These are phyloP conservation scores for Lates calcarifer DNA, from an alignment of 2,113 vertebrate genomes.

Conservation along the genomic window DNA sequence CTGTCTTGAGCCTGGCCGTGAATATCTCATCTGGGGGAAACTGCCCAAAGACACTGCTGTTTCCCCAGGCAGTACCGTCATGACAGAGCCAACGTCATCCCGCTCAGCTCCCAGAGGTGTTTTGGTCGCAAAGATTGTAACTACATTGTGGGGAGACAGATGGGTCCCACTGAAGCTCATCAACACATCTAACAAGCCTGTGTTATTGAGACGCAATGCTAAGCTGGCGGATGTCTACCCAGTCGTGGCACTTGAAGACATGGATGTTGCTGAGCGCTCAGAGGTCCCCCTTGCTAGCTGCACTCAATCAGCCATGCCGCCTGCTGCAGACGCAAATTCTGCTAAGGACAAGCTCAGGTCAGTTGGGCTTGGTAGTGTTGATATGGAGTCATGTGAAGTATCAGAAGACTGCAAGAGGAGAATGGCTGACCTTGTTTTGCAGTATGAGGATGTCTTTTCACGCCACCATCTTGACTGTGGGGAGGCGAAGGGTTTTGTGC, in stretches of 20 bases:
- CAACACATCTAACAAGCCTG: conserved; percentile 1
- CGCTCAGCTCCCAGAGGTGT: conserved; percentile 21
- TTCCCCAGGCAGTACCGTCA: conserved; percentile 26
- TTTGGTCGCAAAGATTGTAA: conserved; percentile 20
- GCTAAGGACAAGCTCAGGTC: not conserved
- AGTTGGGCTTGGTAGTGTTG: not conserved
- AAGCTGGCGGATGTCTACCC: conserved; percentile 33
- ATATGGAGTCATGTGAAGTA: conserved; percentile 19
- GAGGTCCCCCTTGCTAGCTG: not conserved
- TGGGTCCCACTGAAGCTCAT: conserved; percentile 30
- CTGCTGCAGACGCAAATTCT: not conserved
- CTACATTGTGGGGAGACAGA: conserved; percentile 5
- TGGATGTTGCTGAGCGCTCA: not conserved
- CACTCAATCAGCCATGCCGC: no score
- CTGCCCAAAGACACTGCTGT: conserved; percentile 11
- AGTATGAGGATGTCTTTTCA: conserved; percentile 16
- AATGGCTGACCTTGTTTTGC: conserved; percentile 14
- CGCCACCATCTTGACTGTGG: not conserved
- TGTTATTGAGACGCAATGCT: not conserved
- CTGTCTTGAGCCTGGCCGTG: conserved; percentile 17
- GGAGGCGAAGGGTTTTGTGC: conserved; percentile 15
- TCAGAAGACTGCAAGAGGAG: not conserved
- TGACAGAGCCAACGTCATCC: conserved; percentile 8
- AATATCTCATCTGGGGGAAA: conserved; percentile 41
- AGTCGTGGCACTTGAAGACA: conserved; percentile 4